Base-by-base conservation (phyloP, 2,888 invertebrate genomes). In the Dynastes hyllus region DNA sequence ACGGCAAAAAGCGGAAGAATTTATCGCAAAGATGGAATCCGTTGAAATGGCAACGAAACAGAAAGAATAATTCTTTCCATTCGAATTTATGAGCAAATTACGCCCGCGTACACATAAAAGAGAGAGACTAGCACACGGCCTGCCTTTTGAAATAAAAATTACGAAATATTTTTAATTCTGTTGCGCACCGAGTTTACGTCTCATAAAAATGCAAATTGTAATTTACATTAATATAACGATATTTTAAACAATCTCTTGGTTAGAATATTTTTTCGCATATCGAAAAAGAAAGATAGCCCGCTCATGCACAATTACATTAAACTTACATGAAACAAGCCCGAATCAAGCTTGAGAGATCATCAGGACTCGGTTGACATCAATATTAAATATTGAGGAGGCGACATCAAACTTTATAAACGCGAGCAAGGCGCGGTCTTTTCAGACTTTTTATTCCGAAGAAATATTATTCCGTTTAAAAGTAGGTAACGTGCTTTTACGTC, bases 121-220 rank as follows among this genome's bases (percentile, higher is more conserved):
- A 6, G 1, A 16, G 53, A 32, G n/a, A 11, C 29, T 11, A 32
- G 29, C n/a, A 6, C 16, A 13, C n/a, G 27, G 13, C 22, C 3
- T 2, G 22, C 29, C 32, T 53, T 51, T n/a, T 3, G 3, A 16
- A 73, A 73, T 22, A 73, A 40, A 73, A 58, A 53, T 27, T 55
- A 55, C 27, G 22, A 58, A 73, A 51, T 73, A 73, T 58, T 73
- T 73, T 58, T 40, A 55, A 73, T 58, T 73, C 16, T 58, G 22
- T 11, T 50, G 11, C 50, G 37, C 69, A 67, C 27, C 50, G 27
- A 55, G 58, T 55, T 77, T 58, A 45, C 51, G 51, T 9, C 77
- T 77, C 70, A 77, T 77, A 70, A 77, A 77, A 77, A 77, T 77
- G 70, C 45, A 77, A 77, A 77, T 77, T 77, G 69, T 58, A 77